A percentile compares a stretch with the other conserved stretches of the same genome.
These are phyloP conservation scores for Ceratotherium simum DNA, from an alignment of 2,113 vertebrate genomes.

Conservation along the genomic window DNA sequence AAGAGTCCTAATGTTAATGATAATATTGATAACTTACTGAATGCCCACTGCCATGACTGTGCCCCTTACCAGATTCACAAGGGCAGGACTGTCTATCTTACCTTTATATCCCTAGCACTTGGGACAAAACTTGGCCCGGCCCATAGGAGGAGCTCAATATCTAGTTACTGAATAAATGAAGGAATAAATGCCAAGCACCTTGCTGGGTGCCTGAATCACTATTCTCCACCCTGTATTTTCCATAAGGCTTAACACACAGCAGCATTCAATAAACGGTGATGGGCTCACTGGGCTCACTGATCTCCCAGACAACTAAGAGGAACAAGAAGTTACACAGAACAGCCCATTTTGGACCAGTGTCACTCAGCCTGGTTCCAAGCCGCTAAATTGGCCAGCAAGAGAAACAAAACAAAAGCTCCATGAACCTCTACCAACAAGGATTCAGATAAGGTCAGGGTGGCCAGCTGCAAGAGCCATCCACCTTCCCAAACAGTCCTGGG, in stretches of 20 bases:
- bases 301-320: neutral
- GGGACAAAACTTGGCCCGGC: neutral
- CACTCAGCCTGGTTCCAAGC: constrained; percentile 35
- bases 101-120: neutral
- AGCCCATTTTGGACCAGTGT: neutral
- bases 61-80: neutral
- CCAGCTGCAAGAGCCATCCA: neutral
- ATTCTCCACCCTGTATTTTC: neutral
- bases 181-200: neutral
- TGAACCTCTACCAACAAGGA: neutral
- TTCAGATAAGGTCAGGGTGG: constrained; percentile 4
- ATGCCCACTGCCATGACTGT: neutral
- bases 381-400: neutral
- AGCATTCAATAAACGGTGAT: neutral
- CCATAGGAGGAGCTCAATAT: neutral
- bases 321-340: constrained; percentile 37
- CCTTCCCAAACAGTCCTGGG: neutral
- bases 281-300: neutral
- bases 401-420: constrained; percentile 46
- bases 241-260: neutral
- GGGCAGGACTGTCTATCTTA: neutral
- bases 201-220: neutral
- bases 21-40: neutral
- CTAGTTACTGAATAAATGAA: neutral
- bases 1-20: neutral